Evolutionary conservation across 2,797 vertebrate genomes (phyloP).

Genomic region (Cossypha dichroa): DNA sequence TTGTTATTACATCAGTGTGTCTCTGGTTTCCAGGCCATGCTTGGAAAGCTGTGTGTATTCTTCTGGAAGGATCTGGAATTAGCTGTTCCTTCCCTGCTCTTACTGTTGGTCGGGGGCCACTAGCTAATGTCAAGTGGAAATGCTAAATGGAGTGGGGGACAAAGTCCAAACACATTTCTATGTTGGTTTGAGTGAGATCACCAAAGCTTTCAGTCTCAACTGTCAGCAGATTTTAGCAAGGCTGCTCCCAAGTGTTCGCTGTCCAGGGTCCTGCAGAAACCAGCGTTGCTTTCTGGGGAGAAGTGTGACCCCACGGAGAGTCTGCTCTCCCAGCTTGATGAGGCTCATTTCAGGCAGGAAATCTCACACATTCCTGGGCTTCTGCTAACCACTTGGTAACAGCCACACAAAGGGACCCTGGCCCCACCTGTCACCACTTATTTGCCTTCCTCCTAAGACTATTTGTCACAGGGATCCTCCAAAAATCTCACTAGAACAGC

Average conservation of each 20-base stretch:
- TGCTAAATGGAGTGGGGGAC: neutral
- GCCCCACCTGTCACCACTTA: neutral
- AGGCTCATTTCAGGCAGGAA: neutral
- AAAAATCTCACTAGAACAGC: neutral
- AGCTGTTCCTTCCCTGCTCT: neutral
- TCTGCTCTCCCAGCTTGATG: neutral
- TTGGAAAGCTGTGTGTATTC: neutral
- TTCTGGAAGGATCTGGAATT: neutral
- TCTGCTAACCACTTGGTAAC: neutral
- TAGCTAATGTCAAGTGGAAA: neutral
- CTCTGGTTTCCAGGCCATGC: neutral
- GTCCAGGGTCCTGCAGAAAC: neutral
- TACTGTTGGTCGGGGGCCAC: rapidly evolving
- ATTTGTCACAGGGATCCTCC: neutral
- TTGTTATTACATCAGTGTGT: neutral
- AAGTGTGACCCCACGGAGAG: neutral
- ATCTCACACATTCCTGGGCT: neutral
- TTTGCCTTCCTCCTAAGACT: neutral
- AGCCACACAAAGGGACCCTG: neutral
- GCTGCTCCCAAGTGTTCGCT: neutral
- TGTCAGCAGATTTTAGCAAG: neutral
- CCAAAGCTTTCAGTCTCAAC: neutral
- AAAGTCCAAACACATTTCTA: neutral
- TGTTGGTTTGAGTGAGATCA: neutral
- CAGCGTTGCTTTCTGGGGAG: neutral